Evolutionary conservation across 2,888 invertebrate species (phyloP).

Genomic region (Pseudoips prasinana): DNA sequence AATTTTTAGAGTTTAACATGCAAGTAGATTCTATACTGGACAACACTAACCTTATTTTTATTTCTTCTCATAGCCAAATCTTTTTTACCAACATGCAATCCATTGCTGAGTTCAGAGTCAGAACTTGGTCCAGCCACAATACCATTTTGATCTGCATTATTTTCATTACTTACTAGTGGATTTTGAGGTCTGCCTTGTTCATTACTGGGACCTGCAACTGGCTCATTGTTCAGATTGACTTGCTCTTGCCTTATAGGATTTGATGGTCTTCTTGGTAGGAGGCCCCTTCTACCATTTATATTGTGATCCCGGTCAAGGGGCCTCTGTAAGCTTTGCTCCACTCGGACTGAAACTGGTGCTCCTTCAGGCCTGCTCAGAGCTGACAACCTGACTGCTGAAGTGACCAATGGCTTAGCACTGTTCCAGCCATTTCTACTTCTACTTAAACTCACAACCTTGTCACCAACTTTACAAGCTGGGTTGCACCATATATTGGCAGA

Average conservation of each 20-base stretch:
- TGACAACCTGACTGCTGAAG: constrained; percentile 78
- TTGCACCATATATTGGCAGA: constrained; percentile 96
- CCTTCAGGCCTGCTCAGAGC: constrained; percentile 62
- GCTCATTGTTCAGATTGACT: constrained; percentile 49
- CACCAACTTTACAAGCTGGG: constrained; percentile 91
- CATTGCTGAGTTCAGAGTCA: constrained; percentile 45
- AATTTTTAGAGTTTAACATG: no score
- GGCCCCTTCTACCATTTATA: constrained; percentile 87
- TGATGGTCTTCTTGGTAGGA: constrained; percentile 64
- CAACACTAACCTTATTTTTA: constrained; percentile 59
- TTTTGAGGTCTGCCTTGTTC: constrained; percentile 39
- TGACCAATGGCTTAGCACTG: constrained; percentile 76
- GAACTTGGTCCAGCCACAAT: constrained; percentile 44
- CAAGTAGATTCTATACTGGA: no score
- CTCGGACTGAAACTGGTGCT: constrained; percentile 72
- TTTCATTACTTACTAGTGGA: constrained; percentile 40
- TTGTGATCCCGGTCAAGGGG: constrained; percentile 86
- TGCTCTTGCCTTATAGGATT: constrained; percentile 45
- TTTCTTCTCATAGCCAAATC: constrained; percentile 61
- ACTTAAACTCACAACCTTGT: constrained; percentile 89
- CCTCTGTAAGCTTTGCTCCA: constrained; percentile 72
- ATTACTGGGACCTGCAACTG: constrained; percentile 73
- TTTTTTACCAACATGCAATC: constrained; percentile 54
- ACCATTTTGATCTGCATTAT: constrained; percentile 38
- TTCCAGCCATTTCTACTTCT: constrained; percentile 81